Evolutionary conservation across 2,888 invertebrate genomes (phyloP).

Genomic region (Eupithecia insigniata): DNA sequence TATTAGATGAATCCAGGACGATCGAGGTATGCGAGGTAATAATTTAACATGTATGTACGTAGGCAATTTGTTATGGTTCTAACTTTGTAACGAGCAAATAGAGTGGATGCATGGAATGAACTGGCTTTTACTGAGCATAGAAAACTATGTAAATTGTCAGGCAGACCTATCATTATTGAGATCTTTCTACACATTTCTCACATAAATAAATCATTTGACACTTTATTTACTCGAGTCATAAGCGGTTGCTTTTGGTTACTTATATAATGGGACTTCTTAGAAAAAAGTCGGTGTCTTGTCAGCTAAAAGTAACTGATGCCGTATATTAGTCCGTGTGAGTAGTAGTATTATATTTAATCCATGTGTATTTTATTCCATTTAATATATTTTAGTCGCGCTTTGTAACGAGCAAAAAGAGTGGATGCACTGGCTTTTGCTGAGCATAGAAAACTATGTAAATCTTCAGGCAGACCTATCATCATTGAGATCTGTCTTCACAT

Average conservation of each 20-base stretch:
- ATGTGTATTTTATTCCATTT: no score
- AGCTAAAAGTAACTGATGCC: neutral
- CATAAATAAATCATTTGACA: neutral
- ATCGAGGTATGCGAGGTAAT: slow-evolving; percentile 25
- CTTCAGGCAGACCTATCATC: neutral
- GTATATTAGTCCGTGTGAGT: no score
- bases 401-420: slow-evolving; percentile 10
- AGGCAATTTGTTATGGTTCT: slow-evolving; percentile 14
- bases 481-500: neutral
- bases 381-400: no score
- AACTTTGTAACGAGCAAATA: slow-evolving; percentile 13
- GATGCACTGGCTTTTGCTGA: neutral
- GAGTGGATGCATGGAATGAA: neutral
- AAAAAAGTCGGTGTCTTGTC: neutral
- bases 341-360: no score
- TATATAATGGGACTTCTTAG: neutral
- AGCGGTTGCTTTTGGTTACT: neutral
- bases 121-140: slow-evolving; percentile 5
- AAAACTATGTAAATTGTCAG: neutral
- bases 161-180: neutral
- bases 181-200: neutral
- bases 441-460: neutral
- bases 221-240: neutral
- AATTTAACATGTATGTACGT: slow-evolving; percentile 8
- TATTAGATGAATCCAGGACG: slow-evolving; percentile 35